These are phyloP conservation scores for Chanos chanos DNA, from an alignment of 2,797 vertebrate species.

Conservation along the genomic window DNA sequence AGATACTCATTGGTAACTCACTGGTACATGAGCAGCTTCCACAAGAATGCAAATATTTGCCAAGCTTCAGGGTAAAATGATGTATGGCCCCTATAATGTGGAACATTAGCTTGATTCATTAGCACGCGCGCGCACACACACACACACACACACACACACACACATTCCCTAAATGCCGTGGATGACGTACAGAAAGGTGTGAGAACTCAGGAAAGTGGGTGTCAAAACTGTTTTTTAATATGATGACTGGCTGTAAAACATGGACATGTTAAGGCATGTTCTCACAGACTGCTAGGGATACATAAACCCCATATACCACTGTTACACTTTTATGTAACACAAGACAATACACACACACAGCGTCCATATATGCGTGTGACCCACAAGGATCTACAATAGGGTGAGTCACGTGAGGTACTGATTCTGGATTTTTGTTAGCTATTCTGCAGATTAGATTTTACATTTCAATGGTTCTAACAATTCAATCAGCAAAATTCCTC, in stretches of 20 bases:
- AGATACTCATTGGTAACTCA: not conserved
- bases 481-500: too few relatives aligned
- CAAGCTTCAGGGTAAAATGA: too few relatives aligned
- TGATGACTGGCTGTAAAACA: conserved; percentile 6
- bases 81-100: too few relatives aligned
- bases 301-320: not conserved
- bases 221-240: conserved; percentile 49
- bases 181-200: not conserved
- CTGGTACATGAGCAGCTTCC: conserved; percentile 2
- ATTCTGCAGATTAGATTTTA: too few relatives aligned
- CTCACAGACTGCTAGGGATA: too few relatives aligned
- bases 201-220: conserved; percentile 16
- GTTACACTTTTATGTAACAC: not conserved
- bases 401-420: too few relatives aligned
- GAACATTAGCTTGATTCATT: not conserved
- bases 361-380: too few relatives aligned
- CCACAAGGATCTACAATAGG: too few relatives aligned
- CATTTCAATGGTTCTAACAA: too few relatives aligned
- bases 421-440: too few relatives aligned
- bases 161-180: not conserved
- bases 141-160: conserved; percentile 8
- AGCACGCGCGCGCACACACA: not conserved
- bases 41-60: conserved; percentile 29
- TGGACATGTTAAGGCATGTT: conserved; percentile 49
- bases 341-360: not conserved